Evolutionary conservation across 1,140 invertebrate genomes (phyloP).

Genomic region (Drosophila rufa): DNA sequence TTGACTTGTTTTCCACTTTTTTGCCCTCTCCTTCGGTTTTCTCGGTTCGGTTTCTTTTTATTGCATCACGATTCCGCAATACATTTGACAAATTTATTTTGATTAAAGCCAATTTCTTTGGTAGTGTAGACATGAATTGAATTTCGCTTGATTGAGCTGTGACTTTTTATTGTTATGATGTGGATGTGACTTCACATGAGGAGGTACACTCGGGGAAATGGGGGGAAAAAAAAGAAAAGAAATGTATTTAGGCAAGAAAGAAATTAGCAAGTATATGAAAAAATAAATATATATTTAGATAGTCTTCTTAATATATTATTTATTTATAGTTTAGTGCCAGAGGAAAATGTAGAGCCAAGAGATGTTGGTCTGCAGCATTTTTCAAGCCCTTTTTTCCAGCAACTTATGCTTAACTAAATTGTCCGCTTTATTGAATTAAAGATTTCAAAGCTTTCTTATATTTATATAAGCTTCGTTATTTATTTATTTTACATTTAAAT

Average conservation of each 20-base stretch:
- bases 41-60: slow-evolving; percentile 55
- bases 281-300: background rate
- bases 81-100: slow-evolving; percentile 81
- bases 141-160: slow-evolving; percentile 74
- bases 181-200: slow-evolving; percentile 21
- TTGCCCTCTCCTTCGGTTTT: slow-evolving; percentile 16
- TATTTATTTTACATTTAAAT: background rate
- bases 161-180: slow-evolving; percentile 42
- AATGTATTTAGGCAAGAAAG: background rate
- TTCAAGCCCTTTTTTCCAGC: background rate
- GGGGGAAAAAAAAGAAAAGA: background rate
- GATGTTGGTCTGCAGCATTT: background rate
- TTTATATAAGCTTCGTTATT: no score
- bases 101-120: slow-evolving; percentile 76
- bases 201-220: background rate
- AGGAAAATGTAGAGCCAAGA: background rate
- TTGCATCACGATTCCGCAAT: slow-evolving; percentile 76
- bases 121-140: slow-evolving; percentile 69
- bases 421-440: no score
- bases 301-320: background rate
- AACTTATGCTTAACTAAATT: no score
- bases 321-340: background rate
- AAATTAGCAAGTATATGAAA: background rate
- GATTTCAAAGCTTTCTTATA: no score
- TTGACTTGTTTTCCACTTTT: slow-evolving; percentile 41